Conservation (phyloP, 1,140 invertebrate genomes). For the Drosophila elegans region DNA sequence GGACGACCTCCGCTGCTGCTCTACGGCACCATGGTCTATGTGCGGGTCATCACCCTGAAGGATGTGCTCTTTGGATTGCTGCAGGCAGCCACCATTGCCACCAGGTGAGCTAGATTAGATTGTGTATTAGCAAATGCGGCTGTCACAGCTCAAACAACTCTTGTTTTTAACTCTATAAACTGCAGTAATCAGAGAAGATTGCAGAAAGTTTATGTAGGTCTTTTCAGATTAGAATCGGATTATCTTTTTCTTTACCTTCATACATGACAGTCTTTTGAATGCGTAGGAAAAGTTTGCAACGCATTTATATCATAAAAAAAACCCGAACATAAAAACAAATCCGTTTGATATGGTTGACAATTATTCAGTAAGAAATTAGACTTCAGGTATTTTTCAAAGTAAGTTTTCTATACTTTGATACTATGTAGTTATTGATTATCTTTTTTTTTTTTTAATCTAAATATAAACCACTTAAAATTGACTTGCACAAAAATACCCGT, state of each 20-base stretch:
- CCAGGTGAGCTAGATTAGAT: conserved; percentile 62
- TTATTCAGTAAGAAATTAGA: too few relatives aligned
- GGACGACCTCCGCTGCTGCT: conserved; percentile 93
- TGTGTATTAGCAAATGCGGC: too few relatives aligned
- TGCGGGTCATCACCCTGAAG: conserved; percentile 91
- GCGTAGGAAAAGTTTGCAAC: too few relatives aligned
- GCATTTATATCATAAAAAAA: too few relatives aligned
- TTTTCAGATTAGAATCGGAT: neutral
- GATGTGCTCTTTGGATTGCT: conserved; percentile 90
- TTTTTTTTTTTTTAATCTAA: too few relatives aligned
- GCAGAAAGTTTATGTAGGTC: neutral
- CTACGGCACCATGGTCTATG: conserved; percentile 97
- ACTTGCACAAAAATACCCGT: too few relatives aligned
- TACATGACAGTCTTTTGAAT: neutral
- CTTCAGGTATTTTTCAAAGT: too few relatives aligned
- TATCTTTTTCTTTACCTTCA: neutral
- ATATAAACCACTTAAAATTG: too few relatives aligned
- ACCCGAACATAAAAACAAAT: too few relatives aligned
- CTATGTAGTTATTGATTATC: too few relatives aligned
- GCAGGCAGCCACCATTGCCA: conserved; percentile 93
- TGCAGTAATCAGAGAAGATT: neutral
- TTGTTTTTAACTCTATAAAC: conserved; percentile 5
- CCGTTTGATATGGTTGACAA: too few relatives aligned
- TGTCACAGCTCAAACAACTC: neutral
- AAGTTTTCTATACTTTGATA: too few relatives aligned